Evolutionary conservation across 2,888 invertebrate genomes (phyloP).

Genomic region (Byasa hedistus): DNA sequence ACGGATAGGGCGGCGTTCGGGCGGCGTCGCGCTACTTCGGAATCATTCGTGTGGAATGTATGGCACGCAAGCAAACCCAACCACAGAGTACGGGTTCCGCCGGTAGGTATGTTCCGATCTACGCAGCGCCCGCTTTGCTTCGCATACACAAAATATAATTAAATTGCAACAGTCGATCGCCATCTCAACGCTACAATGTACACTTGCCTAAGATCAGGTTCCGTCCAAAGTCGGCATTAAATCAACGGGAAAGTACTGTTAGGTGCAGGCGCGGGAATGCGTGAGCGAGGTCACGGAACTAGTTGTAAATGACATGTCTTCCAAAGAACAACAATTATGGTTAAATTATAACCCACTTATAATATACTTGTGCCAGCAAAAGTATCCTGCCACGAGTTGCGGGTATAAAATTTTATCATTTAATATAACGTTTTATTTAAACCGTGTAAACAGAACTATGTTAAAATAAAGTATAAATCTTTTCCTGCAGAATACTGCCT

Average conservation of each 20-base stretch:
- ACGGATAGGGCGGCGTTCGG: slow-evolving; percentile 58
- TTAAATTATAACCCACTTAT: slow-evolving; percentile 46
- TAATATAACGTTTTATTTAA: background rate
- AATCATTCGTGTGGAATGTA: slow-evolving; percentile 65
- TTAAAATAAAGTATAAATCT: background rate
- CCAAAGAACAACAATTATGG: slow-evolving; percentile 66
- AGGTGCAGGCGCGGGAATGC: slow-evolving; percentile 80
- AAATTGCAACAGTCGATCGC: slow-evolving; percentile 75
- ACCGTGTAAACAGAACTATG: background rate
- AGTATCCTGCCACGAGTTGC: slow-evolving; percentile 7
- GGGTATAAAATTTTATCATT: background rate
- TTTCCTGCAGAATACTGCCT: background rate
- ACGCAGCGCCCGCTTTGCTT: slow-evolving; percentile 62
- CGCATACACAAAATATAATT: slow-evolving; percentile 75
- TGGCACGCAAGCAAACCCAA: slow-evolving; percentile 60
- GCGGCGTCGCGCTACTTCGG: slow-evolving; percentile 57
- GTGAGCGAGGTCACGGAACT: slow-evolving; percentile 81
- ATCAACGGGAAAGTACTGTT: slow-evolving; percentile 80
- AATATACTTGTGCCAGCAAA: background rate
- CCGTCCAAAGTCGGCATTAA: slow-evolving; percentile 77
- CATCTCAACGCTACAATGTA: slow-evolving; percentile 69
- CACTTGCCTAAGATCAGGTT: slow-evolving; percentile 78
- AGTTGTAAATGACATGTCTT: slow-evolving; percentile 74
- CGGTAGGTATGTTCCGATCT: slow-evolving; percentile 57
- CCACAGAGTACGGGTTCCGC: slow-evolving; percentile 57